Evolutionary conservation across 2,888 invertebrate genomes (phyloP).

Genomic region (Himalopsyche tibetana): DNA sequence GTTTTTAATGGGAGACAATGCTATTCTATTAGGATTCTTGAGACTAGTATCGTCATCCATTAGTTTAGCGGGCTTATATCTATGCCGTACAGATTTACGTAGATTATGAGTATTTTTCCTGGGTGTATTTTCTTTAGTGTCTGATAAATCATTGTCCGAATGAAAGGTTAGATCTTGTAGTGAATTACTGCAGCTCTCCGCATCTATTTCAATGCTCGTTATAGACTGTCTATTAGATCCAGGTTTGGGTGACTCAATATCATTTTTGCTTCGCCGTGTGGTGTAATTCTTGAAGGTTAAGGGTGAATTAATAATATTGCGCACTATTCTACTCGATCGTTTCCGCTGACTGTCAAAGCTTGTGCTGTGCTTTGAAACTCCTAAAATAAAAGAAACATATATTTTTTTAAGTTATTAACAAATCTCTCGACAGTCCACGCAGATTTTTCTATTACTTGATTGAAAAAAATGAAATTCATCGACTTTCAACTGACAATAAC

Average conservation of each 20-base stretch:
- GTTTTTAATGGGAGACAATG: slow-evolving; percentile 14
- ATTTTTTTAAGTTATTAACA: too few relatives aligned
- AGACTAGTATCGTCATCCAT: neutral
- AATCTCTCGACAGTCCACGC: too few relatives aligned
- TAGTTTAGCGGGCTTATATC: slow-evolving; percentile 68
- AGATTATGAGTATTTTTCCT: slow-evolving; percentile 68
- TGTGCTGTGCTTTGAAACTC: slow-evolving; percentile 67
- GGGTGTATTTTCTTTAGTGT: slow-evolving; percentile 75
- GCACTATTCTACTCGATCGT: slow-evolving; percentile 66
- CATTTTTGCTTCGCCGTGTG: slow-evolving; percentile 70
- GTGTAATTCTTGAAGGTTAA: slow-evolving; percentile 72
- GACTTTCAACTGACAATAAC: too few relatives aligned
- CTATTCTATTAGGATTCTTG: neutral
- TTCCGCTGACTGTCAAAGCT: slow-evolving; percentile 70
- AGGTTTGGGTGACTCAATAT: slow-evolving; percentile 69
- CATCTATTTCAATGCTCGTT: slow-evolving; percentile 68
- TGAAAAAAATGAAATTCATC: too few relatives aligned
- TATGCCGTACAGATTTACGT: slow-evolving; percentile 65
- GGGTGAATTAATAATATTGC: slow-evolving; percentile 75
- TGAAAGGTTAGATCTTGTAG: slow-evolving; percentile 76
- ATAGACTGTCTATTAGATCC: slow-evolving; percentile 68
- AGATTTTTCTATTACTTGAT: too few relatives aligned
- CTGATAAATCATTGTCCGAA: slow-evolving; percentile 72
- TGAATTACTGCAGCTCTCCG: slow-evolving; percentile 76
- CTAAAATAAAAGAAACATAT: slow-evolving; percentile 40